Evolutionary conservation across 2,888 invertebrate species (phyloP).

Genomic region (Xestia sexstrigata): DNA sequence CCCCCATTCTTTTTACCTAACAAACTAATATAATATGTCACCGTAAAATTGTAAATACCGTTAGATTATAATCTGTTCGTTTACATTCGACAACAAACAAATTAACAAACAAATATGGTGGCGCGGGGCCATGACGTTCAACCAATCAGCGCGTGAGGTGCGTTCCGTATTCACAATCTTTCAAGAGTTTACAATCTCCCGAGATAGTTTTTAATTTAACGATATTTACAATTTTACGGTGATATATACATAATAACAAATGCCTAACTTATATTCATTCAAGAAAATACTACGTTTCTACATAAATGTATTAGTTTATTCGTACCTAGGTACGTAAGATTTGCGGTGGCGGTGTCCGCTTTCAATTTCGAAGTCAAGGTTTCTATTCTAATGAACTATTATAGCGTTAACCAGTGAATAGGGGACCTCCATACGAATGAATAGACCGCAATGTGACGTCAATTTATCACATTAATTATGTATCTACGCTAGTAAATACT

Average conservation of each 20-base stretch:
- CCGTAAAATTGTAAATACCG: no score
- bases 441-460: constrained; percentile 74
- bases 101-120: no score
- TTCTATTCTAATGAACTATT: constrained; percentile 74
- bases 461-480: constrained; percentile 44
- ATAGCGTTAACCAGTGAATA: constrained; percentile 76
- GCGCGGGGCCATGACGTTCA: no score
- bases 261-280: constrained; percentile 12
- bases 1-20: not conserved
- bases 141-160: no score
- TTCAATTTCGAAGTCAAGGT: constrained; percentile 80
- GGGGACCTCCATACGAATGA: constrained; percentile 71
- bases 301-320: constrained; percentile 23
- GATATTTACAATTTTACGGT: no score
- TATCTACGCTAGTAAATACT: not conserved
- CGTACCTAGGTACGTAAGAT: constrained; percentile 40
- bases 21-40: no score
- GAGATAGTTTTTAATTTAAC: no score
- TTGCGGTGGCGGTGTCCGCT: constrained; percentile 79
- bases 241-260: not conserved
- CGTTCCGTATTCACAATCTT: no score
- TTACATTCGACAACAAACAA: no score
- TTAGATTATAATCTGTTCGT: no score
- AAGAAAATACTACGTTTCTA: constrained; percentile 49
- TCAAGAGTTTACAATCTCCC: no score